Conservation (phyloP, 2,888 invertebrate genomes). For the Dione vanillae region DNA sequence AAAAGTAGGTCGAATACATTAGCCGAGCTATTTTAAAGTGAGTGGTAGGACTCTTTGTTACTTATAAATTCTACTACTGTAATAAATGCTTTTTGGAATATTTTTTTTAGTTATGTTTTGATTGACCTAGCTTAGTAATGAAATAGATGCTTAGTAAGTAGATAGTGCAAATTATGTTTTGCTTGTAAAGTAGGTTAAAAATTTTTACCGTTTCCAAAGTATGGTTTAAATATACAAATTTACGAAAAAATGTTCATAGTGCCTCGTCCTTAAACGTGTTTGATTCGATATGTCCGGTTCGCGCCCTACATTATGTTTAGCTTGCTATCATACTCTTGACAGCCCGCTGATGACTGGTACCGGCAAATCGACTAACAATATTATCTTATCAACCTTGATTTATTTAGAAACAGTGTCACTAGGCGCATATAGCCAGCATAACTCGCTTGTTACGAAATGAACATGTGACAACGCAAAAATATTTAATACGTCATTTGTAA, state of each 20-base stretch:
- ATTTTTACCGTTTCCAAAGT: not conserved
- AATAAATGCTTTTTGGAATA: not conserved
- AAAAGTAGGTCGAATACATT: constrained; percentile 73
- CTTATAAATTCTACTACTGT: constrained; percentile 26
- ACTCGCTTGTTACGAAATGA: constrained; percentile 46
- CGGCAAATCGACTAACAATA: constrained; percentile 58
- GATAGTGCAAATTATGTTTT: not conserved
- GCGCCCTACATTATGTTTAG: constrained; percentile 44
- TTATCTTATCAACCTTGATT: constrained; percentile 72
- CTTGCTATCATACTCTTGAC: constrained; percentile 51
- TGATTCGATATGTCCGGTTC: constrained; percentile 39
- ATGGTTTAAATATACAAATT: not conserved
- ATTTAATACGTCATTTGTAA: constrained; percentile 30
- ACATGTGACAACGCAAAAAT: constrained; percentile 32
- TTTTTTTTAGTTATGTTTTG: not conserved
- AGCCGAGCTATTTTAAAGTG: constrained; percentile 59
- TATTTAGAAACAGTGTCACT: constrained; percentile 65
- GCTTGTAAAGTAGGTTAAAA: not conserved
- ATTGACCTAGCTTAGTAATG: not conserved
- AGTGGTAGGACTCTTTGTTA: constrained; percentile 39
- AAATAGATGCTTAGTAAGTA: not conserved
- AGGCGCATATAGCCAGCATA: constrained; percentile 45
- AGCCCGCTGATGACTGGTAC: constrained; percentile 51
- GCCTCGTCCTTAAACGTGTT: constrained; percentile 14
- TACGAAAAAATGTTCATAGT: constrained; percentile 2